Evolutionary conservation across 2,113 vertebrate species (phyloP), one percentile per base, ranked within the genome.

Genomic region (Malurus alboscapulatus): DNA sequence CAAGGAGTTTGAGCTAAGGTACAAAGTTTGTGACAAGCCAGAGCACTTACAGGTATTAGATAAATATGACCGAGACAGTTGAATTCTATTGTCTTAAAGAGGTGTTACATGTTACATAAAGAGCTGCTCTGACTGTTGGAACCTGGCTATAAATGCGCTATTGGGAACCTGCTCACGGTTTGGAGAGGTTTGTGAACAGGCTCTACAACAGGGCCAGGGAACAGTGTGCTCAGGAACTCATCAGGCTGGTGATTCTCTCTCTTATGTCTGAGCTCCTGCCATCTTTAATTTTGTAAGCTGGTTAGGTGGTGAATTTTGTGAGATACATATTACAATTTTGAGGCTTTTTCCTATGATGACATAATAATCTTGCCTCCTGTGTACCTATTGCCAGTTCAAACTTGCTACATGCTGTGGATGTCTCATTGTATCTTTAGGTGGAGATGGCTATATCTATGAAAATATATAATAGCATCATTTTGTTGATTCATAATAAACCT

Each of bases 61-160:
- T 42, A 54, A 36, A 21, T 47, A 18, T 50, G 51, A 30, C 45
- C 0, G 0, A 3, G 14, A 22, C 12, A 38, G 14, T n/a, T 17
- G 36, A 68, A 30, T 75, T 84, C 13, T 11, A 0, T 24, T 84
- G 21, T 62, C 29, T n/a, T 66, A 29, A 47, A 36, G 27, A 73
- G 8, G 19, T 61, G 8, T 40, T 80, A 9, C 8, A 1, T n/a
- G 22, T 74, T 74, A 71, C 10, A 19, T 84, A 11, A 38, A 38
- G 42, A 74, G 40, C 51, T 77, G 47, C 55, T 81, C 5, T 36
- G 55, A n/a, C 24, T 55, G 40, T 30, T 75, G 62, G 4, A 66
- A 50, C 7, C 19, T 16, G 9, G 12, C 16, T 57, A 0, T n/a
- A 18, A 18, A 12, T 36, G 14, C 12, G 1, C 15, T 66, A 10